These are phyloP conservation scores for Dicerorhinus sumatrensis DNA, from an alignment of 2,113 vertebrate species.

Conservation along the genomic window DNA sequence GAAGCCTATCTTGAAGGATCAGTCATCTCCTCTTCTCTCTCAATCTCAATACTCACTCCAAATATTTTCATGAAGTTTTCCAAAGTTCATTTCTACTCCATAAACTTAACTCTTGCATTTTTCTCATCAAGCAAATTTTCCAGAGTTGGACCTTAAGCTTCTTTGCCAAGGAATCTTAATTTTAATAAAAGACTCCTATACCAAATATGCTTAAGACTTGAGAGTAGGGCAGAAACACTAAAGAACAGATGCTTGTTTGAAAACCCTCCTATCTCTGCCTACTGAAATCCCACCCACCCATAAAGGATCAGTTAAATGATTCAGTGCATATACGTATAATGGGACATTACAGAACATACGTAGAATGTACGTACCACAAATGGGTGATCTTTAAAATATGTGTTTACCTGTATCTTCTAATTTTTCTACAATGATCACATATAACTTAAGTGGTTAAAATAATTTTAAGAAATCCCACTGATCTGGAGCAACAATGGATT, in stretches of 20 bases:
- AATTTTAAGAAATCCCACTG: constrained; percentile 23
- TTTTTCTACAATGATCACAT: constrained; percentile 15
- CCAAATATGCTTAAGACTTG: neutral
- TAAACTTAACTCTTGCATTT: neutral
- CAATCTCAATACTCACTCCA: neutral
- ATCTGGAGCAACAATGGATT: neutral
- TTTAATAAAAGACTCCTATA: neutral
- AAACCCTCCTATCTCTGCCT: neutral
- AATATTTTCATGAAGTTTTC: constrained; percentile 45
- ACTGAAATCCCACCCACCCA: neutral
- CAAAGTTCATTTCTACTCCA: neutral
- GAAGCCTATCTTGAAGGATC: neutral
- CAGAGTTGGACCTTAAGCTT: constrained; percentile 2
- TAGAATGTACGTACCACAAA: neutral
- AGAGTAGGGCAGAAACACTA: neutral
- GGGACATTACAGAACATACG: neutral
- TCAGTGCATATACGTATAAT: neutral
- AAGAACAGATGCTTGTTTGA: neutral
- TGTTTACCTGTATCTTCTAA: neutral
- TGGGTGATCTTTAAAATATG: neutral
- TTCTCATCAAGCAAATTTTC: constrained; percentile 35
- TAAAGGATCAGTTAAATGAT: neutral
- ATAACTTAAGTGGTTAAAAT: constrained; percentile 14
- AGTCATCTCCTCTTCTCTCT: neutral
- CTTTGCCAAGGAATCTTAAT: constrained; percentile 5